phyloP scores from a whole-genome alignment of 2,797 vertebrate species.

The Aratinga solstitialis region DNA sequence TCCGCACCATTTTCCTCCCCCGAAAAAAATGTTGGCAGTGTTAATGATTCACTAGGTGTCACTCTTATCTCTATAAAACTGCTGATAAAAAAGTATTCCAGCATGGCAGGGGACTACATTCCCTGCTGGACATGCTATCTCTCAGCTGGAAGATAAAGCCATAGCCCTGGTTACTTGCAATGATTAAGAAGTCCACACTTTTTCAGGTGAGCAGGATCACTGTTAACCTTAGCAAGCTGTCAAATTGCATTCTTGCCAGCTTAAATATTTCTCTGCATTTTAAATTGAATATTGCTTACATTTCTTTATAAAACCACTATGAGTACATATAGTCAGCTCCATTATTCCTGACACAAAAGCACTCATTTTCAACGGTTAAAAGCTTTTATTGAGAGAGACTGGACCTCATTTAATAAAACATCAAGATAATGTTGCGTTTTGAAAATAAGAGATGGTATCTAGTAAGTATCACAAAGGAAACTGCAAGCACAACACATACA shows the following conservation, averaged over 20 bases:
- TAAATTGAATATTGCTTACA: neutral
- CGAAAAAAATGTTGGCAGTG: neutral
- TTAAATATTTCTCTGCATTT: neutral
- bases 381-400: neutral
- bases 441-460: neutral
- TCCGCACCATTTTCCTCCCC: neutral
- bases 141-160: neutral
- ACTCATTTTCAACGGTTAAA: neutral
- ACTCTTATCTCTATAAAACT: neutral
- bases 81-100: neutral
- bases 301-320: neutral
- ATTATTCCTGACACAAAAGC: neutral
- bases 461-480: neutral
- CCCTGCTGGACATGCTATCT: neutral
- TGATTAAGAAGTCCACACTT: neutral
- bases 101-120: neutral
- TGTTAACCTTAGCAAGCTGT: neutral
- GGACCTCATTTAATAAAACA: neutral
- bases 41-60: constrained; percentile 24
- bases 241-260: neutral
- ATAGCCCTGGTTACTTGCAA: neutral
- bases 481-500: neutral
- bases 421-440: neutral
- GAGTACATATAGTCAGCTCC: neutral
- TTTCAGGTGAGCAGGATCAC: neutral